These are phyloP conservation scores for Drosophila melanogaster DNA, from an alignment of 1,140 invertebrate genomes.

Conservation along the genomic window DNA sequence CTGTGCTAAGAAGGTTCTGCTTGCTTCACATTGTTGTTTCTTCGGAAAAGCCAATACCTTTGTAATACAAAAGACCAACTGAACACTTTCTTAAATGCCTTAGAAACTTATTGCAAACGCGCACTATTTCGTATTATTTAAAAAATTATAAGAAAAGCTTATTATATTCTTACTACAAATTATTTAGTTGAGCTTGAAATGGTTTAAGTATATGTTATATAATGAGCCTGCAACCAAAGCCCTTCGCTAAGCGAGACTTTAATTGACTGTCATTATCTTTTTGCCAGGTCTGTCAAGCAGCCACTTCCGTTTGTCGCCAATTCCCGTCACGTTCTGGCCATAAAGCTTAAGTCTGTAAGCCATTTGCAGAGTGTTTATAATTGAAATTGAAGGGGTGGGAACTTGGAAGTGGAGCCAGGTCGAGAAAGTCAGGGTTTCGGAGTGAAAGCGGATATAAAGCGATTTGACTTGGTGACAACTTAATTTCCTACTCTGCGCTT, in stretches of 20 bases:
- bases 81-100: not conserved
- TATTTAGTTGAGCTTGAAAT: not conserved
- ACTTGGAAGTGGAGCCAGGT: slow-evolving; percentile 19
- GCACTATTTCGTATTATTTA: too few species aligned
- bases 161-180: not conserved
- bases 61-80: not conserved
- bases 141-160: too few species aligned
- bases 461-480: slow-evolving; percentile 41
- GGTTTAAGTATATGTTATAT: not conserved
- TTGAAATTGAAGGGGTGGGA: slow-evolving; percentile 51
- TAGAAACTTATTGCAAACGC: not conserved
- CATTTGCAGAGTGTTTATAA: slow-evolving; percentile 70
- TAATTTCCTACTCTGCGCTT: slow-evolving; percentile 27
- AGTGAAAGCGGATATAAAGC: slow-evolving; percentile 31
- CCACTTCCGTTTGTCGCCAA: slow-evolving; percentile 46
- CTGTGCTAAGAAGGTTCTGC: slow-evolving; percentile 21
- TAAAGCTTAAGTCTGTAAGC: slow-evolving; percentile 55
- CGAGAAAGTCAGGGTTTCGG: slow-evolving; percentile 18
- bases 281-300: slow-evolving; percentile 42
- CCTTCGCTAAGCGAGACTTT: slow-evolving; percentile 11
- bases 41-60: slow-evolving; percentile 2
- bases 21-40: slow-evolving; percentile 28
- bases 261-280: slow-evolving; percentile 37
- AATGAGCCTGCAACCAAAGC: not conserved
- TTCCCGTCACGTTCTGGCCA: slow-evolving; percentile 57